phyloP scores from a whole-genome alignment of 2,888 invertebrate species.

The Leptinotarsa haldemani region DNA sequence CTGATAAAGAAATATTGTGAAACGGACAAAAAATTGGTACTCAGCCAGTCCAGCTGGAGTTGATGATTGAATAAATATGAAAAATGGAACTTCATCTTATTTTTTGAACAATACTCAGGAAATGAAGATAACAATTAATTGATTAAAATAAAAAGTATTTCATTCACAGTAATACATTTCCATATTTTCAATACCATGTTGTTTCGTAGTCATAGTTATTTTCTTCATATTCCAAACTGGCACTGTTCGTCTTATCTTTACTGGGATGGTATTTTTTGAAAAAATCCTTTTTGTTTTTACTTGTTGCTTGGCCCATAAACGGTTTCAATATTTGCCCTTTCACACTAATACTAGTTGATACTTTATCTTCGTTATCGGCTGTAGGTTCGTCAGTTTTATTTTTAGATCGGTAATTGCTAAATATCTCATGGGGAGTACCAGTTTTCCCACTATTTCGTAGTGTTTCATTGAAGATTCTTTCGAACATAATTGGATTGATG shows the following conservation, averaged over 20 bases:
- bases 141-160: neutral
- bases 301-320: constrained; percentile 48
- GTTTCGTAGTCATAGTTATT: neutral
- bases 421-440: neutral
- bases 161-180: neutral
- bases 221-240: neutral
- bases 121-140: neutral
- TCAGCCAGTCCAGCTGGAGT: too few relatives aligned
- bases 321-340: constrained; percentile 45
- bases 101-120: too few relatives aligned
- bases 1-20: too few relatives aligned
- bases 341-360: constrained; percentile 40
- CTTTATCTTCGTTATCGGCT: constrained; percentile 28
- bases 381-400: neutral
- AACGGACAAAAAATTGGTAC: too few relatives aligned
- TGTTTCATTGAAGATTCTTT: constrained; percentile 50
- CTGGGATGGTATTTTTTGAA: constrained; percentile 28
- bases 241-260: neutral
- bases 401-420: neutral
- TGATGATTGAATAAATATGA: too few relatives aligned
- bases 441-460: constrained; percentile 30
- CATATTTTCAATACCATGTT: neutral
- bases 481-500: constrained; percentile 52
- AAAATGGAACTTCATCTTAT: too few relatives aligned
- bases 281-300: constrained; percentile 40